A percentile compares a stretch with the other conserved stretches of the same genome.
Conservation (phyloP, 2,113 vertebrate species). For the Pungitius pungitius region DNA sequence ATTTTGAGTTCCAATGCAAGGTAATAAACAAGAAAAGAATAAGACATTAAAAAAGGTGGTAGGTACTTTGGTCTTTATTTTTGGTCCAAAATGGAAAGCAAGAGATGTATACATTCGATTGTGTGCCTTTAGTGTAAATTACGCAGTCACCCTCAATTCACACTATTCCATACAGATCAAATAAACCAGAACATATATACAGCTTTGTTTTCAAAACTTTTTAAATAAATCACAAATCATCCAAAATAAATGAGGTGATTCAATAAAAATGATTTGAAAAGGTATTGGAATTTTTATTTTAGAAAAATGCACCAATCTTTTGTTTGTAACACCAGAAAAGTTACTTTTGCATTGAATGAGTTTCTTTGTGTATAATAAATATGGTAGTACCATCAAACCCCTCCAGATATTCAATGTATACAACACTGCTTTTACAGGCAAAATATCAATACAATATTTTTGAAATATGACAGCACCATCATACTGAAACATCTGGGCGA, state of each 20-base stretch:
- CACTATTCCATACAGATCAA: conserved; percentile 5
- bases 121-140: background rate
- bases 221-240: background rate
- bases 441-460: conserved; percentile 11
- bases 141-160: background rate
- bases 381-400: background rate
- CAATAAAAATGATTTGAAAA: conserved; percentile 7
- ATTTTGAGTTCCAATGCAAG: background rate
- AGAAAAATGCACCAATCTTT: background rate
- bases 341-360: background rate
- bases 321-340: background rate
- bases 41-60: conserved; percentile 22
- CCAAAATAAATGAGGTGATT: background rate
- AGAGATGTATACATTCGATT: conserved; percentile 12
- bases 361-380: background rate
- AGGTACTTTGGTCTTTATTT: conserved; percentile 66
- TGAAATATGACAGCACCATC: conserved; percentile 20
- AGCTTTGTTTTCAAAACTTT: background rate
- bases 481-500: background rate
- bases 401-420: conserved; percentile 19
- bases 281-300: background rate
- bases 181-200: conserved; percentile 10
- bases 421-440: background rate
- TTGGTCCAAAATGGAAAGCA: conserved; percentile 26
- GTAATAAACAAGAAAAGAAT: background rate